phyloP scores from a whole-genome alignment of 2,797 vertebrate genomes.

The Catostomus latipinnis region DNA sequence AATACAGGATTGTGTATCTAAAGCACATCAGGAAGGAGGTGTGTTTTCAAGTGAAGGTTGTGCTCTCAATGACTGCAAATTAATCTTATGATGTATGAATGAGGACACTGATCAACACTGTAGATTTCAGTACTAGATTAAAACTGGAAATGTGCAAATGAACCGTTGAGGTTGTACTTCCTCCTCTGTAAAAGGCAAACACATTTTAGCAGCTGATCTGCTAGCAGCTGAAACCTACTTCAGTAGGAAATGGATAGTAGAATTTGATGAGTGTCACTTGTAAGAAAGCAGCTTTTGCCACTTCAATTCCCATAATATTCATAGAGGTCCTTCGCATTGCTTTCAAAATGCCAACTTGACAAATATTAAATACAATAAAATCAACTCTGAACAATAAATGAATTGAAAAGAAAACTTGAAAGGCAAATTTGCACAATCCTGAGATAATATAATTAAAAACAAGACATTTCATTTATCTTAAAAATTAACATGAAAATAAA shows the following conservation, averaged over 20 bases:
- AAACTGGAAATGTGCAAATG: conserved; percentile 33
- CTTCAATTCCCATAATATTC: conserved; percentile 17
- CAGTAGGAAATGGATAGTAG: background rate
- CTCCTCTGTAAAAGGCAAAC: too few relatives aligned
- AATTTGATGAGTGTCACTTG: conserved; percentile 2
- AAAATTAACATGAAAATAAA: conserved; percentile 25
- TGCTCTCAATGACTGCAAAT: conserved; percentile 34
- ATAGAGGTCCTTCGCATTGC: conserved; percentile 27
- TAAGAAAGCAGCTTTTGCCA: conserved; percentile 5
- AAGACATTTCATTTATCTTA: background rate
- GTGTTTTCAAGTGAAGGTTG: conserved; percentile 30
- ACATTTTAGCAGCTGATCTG: too few relatives aligned
- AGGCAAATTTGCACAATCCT: conserved; percentile 46
- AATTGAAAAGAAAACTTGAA: conserved; percentile 18
- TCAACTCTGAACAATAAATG: conserved; percentile 13
- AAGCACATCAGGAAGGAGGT: conserved; percentile 16
- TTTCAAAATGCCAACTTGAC: conserved; percentile 15
- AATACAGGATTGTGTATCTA: conserved; percentile 53
- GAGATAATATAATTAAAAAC: conserved; percentile 44
- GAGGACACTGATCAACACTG: conserved; percentile 12
- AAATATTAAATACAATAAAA: background rate
- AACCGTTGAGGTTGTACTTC: background rate
- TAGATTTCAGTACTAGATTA: conserved; percentile 18
- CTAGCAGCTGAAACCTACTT: too few relatives aligned
- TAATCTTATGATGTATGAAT: conserved; percentile 49